A percentile compares a stretch with the other conserved stretches of the same genome.
These are phyloP conservation scores for Drepanosiphum platanoidis DNA, from an alignment of 2,888 invertebrate species.

Conservation along the genomic window DNA sequence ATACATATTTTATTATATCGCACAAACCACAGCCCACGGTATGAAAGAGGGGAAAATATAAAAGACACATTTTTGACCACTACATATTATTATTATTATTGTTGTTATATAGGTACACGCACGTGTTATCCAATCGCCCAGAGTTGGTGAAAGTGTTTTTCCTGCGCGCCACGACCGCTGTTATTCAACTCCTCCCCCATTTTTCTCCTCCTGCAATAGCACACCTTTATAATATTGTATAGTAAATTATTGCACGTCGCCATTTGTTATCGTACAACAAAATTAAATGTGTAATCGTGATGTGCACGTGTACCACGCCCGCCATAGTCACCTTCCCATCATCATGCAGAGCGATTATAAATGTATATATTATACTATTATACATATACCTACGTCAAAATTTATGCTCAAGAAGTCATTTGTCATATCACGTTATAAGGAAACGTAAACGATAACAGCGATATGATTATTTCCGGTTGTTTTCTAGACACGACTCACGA, in stretches of 20 bases:
- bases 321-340: neutral
- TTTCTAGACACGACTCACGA: neutral
- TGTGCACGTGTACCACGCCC: neutral
- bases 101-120: no score
- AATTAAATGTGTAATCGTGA: neutral
- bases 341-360: no score
- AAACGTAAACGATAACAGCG: neutral
- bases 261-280: neutral
- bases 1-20: neutral
- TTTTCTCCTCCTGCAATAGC: slow-evolving; percentile 5
- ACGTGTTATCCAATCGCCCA: slow-evolving; percentile 42
- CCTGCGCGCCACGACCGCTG: neutral
- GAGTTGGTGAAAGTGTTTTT: slow-evolving; percentile 35
- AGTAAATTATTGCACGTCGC: slow-evolving; percentile 50
- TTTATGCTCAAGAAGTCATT: neutral
- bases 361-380: no score
- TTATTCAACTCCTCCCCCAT: slow-evolving; percentile 38
- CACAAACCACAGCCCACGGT: neutral
- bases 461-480: neutral
- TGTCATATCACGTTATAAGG: neutral
- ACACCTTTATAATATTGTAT: no score
- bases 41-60: neutral
- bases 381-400: neutral
- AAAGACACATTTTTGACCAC: neutral
- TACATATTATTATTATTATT: no score